Evolutionary conservation across 2,113 vertebrate species (phyloP).

Genomic region (Aptenodytes forsteri): DNA sequence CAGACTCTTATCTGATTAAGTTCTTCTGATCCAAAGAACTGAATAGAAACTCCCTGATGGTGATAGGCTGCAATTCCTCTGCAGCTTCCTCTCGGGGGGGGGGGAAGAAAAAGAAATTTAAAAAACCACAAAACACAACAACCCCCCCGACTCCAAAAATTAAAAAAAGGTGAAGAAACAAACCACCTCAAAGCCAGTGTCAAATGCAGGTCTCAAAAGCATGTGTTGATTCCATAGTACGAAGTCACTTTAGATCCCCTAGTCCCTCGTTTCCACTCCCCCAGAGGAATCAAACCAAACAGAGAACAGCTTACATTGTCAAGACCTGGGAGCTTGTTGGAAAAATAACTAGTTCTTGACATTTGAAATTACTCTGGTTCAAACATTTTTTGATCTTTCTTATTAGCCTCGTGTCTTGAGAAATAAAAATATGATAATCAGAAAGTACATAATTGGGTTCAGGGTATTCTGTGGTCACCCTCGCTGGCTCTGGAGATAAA

Average conservation of each 20-base stretch:
- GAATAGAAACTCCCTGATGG: background rate
- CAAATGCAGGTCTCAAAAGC: background rate
- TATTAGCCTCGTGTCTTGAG: constrained; percentile 42
- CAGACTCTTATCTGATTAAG: background rate
- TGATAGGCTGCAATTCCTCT: background rate
- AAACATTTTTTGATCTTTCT: constrained; percentile 59
- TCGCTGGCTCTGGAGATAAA: constrained; percentile 25
- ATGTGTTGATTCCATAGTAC: background rate
- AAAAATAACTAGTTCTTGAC: constrained; percentile 60
- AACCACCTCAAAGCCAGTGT: background rate
- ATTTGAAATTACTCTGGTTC: constrained; percentile 57
- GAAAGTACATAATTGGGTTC: constrained; percentile 49
- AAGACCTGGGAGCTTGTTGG: constrained; percentile 10
- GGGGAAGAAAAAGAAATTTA: background rate
- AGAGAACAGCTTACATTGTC: constrained; percentile 11
- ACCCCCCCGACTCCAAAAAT: background rate
- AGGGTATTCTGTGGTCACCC: constrained; percentile 52
- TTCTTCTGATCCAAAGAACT: background rate
- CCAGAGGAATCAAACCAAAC: constrained; percentile 55
- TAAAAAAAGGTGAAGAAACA: background rate
- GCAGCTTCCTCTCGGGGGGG: background rate
- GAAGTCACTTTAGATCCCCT: constrained; percentile 33
- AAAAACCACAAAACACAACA: background rate
- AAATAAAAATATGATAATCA: constrained; percentile 62
- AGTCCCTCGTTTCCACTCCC: background rate